A percentile compares a stretch with the other conserved stretches of the same genome.
Conservation (phyloP, 2,888 invertebrate genomes). For the Orchesellides sinensis region DNA sequence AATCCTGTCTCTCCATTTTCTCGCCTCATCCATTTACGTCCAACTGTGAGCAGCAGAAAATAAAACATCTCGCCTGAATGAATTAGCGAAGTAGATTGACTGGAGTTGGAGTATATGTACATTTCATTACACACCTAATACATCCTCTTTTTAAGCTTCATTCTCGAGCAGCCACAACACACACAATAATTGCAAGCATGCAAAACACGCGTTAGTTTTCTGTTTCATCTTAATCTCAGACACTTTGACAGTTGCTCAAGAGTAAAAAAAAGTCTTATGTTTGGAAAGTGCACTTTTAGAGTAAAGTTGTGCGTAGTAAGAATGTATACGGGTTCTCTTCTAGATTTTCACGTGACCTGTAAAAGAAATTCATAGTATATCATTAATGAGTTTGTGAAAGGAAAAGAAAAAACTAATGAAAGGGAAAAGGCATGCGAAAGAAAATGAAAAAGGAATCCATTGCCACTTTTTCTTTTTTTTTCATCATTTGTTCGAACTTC, state of each 20-base stretch:
- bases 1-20: conserved; percentile 16
- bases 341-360: background rate
- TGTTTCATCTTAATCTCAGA: conserved; percentile 35
- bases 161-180: background rate
- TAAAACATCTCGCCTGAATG: conserved; percentile 18
- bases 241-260: conserved; percentile 41
- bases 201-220: conserved; percentile 41
- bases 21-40: conserved; percentile 61
- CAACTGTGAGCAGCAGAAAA: conserved; percentile 42
- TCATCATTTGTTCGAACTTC: conserved; percentile 55
- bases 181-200: conserved; percentile 39
- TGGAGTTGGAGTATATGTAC: no score
- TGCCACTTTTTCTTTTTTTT: conserved; percentile 15
- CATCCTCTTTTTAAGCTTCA: no score
- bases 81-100: conserved; percentile 16
- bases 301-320: background rate
- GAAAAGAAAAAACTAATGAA: conserved; percentile 23
- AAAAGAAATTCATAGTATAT: background rate
- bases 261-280: background rate
- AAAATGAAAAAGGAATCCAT: conserved; percentile 21
- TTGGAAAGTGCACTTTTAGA: background rate
- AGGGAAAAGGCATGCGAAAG: background rate
- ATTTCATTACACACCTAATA: no score
- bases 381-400: conserved; percentile 2
- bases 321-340: background rate